Evolutionary conservation across 2,113 vertebrate genomes (phyloP).

Genomic region (Plecturocebus donacophilus): DNA sequence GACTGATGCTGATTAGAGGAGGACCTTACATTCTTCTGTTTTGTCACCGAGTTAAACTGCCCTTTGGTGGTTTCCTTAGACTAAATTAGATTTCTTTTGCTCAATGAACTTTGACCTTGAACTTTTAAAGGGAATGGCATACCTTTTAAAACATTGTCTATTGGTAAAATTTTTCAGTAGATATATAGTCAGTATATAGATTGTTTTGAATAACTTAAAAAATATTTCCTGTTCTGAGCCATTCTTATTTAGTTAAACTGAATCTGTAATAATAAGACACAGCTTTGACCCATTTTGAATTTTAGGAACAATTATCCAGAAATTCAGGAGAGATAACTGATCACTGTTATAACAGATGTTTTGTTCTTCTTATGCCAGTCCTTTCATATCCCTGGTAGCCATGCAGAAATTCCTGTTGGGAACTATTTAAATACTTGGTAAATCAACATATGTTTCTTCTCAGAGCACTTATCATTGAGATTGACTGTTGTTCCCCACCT

Average conservation of each 20-base stretch:
- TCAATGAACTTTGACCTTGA: neutral
- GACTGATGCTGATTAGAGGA: neutral
- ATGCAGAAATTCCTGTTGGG: neutral
- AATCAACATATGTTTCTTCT: constrained; percentile 13
- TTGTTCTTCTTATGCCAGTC: neutral
- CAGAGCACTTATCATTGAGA: neutral
- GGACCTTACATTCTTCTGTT: neutral
- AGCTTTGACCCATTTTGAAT: neutral
- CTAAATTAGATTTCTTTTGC: constrained; percentile 9
- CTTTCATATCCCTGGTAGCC: neutral
- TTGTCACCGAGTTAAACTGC: constrained; percentile 26
- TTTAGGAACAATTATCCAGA: neutral
- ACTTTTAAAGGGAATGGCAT: neutral
- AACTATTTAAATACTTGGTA: constrained; percentile 17
- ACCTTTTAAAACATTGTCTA: constrained; percentile 8
- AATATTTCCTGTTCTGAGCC: neutral
- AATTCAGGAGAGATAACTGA: neutral
- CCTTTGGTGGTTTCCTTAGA: neutral
- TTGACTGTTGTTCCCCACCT: neutral
- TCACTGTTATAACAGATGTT: neutral
- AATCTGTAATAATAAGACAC: neutral
- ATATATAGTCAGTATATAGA: neutral
- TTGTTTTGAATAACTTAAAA: constrained; percentile 8
- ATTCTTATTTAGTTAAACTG: neutral
- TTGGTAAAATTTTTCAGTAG: neutral